Percentiles rank a stretch among this genome's conserved stretches.
phyloP scores from a whole-genome alignment of 2,888 invertebrate genomes.

The Uloborus plumipes region DNA sequence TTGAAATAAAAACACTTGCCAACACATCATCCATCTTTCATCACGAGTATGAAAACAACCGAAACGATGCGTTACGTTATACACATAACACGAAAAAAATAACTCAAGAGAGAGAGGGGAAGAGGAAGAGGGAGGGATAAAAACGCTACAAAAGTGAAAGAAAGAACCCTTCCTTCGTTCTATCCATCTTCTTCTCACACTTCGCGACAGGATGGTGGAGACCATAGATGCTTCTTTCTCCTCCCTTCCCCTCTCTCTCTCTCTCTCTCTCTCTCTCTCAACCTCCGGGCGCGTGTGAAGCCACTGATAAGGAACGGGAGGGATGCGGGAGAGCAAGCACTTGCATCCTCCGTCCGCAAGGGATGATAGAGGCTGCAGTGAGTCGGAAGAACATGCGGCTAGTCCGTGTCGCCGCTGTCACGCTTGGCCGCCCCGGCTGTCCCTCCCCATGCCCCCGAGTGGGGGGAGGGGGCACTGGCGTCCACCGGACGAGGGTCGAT shows the following conservation, averaged over 20 bases:
- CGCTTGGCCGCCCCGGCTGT: conserved; percentile 45
- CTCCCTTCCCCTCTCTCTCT: conserved; percentile 7
- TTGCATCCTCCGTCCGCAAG: conserved; percentile 46
- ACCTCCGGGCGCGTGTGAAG: conserved; percentile 43
- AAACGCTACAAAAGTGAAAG: conserved; percentile 13
- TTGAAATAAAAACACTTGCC: conserved; percentile 24
- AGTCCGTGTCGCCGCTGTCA: conserved; percentile 61
- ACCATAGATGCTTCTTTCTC: not conserved
- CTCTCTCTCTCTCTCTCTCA: not conserved
- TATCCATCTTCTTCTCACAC: conserved; percentile 18
- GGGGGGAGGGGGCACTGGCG: conserved; percentile 34
- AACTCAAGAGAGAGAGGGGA: not conserved
- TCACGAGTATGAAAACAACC: conserved; percentile 53
- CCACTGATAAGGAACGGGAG: conserved; percentile 46
- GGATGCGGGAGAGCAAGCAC: conserved; percentile 34
- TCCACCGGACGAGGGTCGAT: conserved; percentile 54
- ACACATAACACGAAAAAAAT: conserved; percentile 20
- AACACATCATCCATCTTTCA: conserved; percentile 53
- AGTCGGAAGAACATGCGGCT: conserved; percentile 62
- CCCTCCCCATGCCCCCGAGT: conserved; percentile 13
- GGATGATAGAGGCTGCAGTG: conserved; percentile 56
- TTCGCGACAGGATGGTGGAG: conserved; percentile 30
- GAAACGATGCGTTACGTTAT: conserved; percentile 13
- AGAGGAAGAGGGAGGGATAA: not conserved
- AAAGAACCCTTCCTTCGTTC: conserved; percentile 1